Base-by-base conservation (phyloP, 2,797 vertebrate species). In the Sebastiscus albofasciatus region DNA sequence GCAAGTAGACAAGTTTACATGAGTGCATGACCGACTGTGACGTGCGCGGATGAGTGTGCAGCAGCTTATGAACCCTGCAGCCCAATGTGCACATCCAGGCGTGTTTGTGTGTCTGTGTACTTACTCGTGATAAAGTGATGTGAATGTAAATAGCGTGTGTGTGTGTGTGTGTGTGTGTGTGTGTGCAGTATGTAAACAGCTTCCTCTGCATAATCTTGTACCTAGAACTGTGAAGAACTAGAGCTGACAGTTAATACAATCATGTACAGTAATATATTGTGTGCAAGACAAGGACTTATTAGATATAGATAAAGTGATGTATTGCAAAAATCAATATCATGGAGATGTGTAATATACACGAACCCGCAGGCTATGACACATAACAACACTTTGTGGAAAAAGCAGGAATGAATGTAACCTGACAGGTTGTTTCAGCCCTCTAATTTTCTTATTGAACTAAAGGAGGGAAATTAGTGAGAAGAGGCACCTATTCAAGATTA, bases 21-120 rank as follows among this genome's bases (percentile, higher is more conserved):
- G 74, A 83, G 82, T 64, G 64, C 80, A 75, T 64, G 68, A 75
- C 24, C 9, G 8, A 42, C 34, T 66, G 77, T 80, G 89, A 83
- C 70, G 24, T 67, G 70, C 68, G 61, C 52, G 75, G 76, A 81
- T 71, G 69, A 80, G 5, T 80, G 78, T 72, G 75, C 74, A 29
- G 72, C 67, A 60, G 64, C 79, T 80, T 74, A 56, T 62, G 75
- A 82, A n/a, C 76, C 80, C 81, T 3, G 46, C 64, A 55, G 81
- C 78, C 36, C 71, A 39, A 70, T n/a, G 24, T 61, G 71, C 24
- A 68, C 36, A 46, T 67, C 9, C 27, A 36, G 59, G 60, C 70
- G 31, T 67, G 56, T 79, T 72, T 72, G 49, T 76, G 72, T 29
- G 75, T 80, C 49, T 20, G 46, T 26, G 1, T 62, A 10, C 24